Conservation (phyloP, 2,888 invertebrate species). For the Latheticus oryzae region DNA sequence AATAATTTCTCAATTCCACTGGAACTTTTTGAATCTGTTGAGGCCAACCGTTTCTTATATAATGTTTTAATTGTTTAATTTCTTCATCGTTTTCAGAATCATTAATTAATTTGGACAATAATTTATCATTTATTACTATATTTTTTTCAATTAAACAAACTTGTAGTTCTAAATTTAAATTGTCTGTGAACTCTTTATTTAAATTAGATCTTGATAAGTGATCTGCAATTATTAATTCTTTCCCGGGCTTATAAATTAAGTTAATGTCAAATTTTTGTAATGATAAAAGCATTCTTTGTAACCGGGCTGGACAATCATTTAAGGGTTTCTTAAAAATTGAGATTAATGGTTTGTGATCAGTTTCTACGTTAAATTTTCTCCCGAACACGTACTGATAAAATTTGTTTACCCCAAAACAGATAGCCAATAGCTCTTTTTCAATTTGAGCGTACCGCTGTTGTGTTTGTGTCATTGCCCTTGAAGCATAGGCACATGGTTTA, state of each 20-base stretch:
- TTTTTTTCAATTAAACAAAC: slow-evolving; percentile 35
- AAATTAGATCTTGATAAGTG: slow-evolving; percentile 30
- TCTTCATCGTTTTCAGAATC: slow-evolving; percentile 42
- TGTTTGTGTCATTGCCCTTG: slow-evolving; percentile 19
- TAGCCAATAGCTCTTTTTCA: slow-evolving; percentile 22
- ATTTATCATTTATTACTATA: slow-evolving; percentile 34
- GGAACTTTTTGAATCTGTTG: slow-evolving; percentile 12
- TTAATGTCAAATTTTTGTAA: slow-evolving; percentile 32
- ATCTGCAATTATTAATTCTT: slow-evolving; percentile 37
- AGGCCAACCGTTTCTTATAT: slow-evolving; percentile 42
- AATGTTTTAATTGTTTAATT: slow-evolving; percentile 44
- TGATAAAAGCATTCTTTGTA: slow-evolving; percentile 30
- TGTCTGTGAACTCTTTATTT: slow-evolving; percentile 31
- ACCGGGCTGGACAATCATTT: slow-evolving; percentile 23
- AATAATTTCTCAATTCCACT: slow-evolving; percentile 7
- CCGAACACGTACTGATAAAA: slow-evolving; percentile 43
- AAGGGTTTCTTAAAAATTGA: slow-evolving; percentile 28
- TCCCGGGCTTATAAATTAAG: slow-evolving; percentile 33
- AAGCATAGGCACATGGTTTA: slow-evolving; percentile 28
- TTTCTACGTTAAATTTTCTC: slow-evolving; percentile 10
- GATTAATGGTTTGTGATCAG: slow-evolving; percentile 30
- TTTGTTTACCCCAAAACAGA: slow-evolving; percentile 39
- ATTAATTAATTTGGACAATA: slow-evolving; percentile 34
- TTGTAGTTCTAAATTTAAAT: slow-evolving; percentile 34
- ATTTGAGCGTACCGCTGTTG: slow-evolving; percentile 21